Base-by-base conservation (phyloP, 2,888 invertebrate species). In the Drosophila borborema region DNA sequence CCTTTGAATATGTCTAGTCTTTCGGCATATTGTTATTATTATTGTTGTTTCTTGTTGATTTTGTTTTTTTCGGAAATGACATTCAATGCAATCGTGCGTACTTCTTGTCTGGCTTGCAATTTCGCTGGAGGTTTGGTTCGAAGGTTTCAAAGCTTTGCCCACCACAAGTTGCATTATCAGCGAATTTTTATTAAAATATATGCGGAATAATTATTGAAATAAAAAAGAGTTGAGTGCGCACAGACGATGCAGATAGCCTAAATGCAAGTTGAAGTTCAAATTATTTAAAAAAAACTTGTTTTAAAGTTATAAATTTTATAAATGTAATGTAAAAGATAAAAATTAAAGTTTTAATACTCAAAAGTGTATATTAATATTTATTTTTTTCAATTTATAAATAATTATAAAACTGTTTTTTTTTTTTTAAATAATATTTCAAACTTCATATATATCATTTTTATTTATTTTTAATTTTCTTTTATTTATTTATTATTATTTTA, bases 31-130 rank as follows among this genome's bases (percentile, higher is more conserved):
- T 8, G 10, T n/a, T 34, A 4, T 20, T 28, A 28, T 34, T 23
- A 8, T 16, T 28, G 6, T 6, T 23, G 31, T 49, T 18, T 5
- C 7, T 18, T 31, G 4, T 14, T 18, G 0, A 45, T 36, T 49
- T 45, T 45, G 0, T 51, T 36, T 49, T 45, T 45, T 46, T 73
- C 59, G 76, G 67, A 75, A 77, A 58, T 72, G 60, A 31, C 43
- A 59, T 59, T 43, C 43, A 41, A 38, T 72, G 76, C 51, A 54
- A 28, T 59, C 51, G 51, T 51, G 51, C 51, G 45, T 20, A 28
- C 28, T 63, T 61, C 40, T 63, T 73, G 63, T 69, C 51, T 54
- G 65, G 58, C 7, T 58, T 46, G 66, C 66, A 66, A 5, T 53
- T 59, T 58, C n/a, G 46, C 64, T 48, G 14, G 36, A 45, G 53